These are phyloP conservation scores for Uromys caudimaculatus DNA, from an alignment of 2,797 vertebrate species.

Conservation along the genomic window DNA sequence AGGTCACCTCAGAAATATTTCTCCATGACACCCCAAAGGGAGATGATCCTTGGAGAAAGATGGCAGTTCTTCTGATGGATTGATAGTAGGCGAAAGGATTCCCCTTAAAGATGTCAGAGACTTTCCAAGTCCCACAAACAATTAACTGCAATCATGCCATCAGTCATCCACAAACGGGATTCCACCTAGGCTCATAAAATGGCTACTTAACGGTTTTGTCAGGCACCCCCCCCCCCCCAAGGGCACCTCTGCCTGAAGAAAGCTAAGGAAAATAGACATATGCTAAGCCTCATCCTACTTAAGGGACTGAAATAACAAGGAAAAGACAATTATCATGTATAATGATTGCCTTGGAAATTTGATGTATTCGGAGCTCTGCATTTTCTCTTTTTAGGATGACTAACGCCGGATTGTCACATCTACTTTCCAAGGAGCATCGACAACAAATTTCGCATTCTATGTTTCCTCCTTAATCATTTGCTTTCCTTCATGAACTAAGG, in stretches of 20 bases:
- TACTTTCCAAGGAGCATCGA: slow-evolving; percentile 61
- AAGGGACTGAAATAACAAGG: slow-evolving; percentile 78
- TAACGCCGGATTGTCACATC: slow-evolving; percentile 28
- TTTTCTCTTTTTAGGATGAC: slow-evolving; percentile 61
- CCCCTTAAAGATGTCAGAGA: slow-evolving; percentile 81
- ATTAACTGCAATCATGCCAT: slow-evolving; percentile 81
- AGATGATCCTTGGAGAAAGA: slow-evolving; percentile 59
- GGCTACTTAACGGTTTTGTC: slow-evolving; percentile 82
- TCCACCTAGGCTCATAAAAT: slow-evolving; percentile 78
- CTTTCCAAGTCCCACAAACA: slow-evolving; percentile 75
- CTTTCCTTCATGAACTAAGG: slow-evolving; percentile 59
- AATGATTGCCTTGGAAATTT: slow-evolving; percentile 75
- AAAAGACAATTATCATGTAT: slow-evolving; percentile 82
- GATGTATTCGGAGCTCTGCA: slow-evolving; percentile 15
- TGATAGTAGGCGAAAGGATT: slow-evolving; percentile 59
- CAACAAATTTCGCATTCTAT: slow-evolving; percentile 56
- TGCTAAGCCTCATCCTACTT: slow-evolving; percentile 75
- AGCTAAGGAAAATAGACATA: slow-evolving; percentile 53
- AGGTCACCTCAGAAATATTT: slow-evolving; percentile 74
- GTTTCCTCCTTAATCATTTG: slow-evolving; percentile 45
- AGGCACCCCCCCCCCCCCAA: slow-evolving; percentile 69
- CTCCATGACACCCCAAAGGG: slow-evolving; percentile 69
- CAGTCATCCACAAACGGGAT: slow-evolving; percentile 82
- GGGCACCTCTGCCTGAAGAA: slow-evolving; percentile 77
- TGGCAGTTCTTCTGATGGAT: slow-evolving; percentile 46